Evolutionary conservation across 2,797 vertebrate genomes (phyloP), one percentile per base, ranked within the genome.

Genomic region (Poeciliopsis presidionis): DNA sequence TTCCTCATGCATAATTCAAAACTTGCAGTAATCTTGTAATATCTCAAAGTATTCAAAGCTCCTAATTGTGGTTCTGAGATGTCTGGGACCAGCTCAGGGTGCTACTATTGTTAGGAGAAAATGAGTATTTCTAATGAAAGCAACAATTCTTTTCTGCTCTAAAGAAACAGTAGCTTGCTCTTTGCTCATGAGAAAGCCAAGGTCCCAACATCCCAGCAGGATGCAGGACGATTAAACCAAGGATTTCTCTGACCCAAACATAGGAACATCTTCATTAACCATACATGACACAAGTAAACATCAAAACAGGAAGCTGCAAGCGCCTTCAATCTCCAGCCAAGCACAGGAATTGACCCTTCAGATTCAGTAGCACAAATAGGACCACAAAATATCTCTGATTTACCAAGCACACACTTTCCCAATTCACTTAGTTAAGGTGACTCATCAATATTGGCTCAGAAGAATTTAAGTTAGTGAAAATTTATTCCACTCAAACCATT

Each of bases 341-440:
- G 81, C 53, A 83, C 16, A 76, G 79, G 77, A 72, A 84, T 45
- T 53, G 57, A 80, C 43, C 83, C 72, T 77, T 61, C 77, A 87
- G 86, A 78, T 71, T 83, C 82, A 74, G 73, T 57, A 70, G 41
- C 65, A 78, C 74, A 87, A 86, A 86, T 55, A 80, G 79, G 73
- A 77, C 55, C 11, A 1, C 43, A 41, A 39, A 28, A 74, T 55
- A 73, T 81, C 73, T 85, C 78, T 28, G 59, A 80, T 80, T 70
- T 65, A 81, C 75, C n/a, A 49, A 78, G 70, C 81, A 71, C 36
- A 25, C n/a, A 28, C 73, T 39, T 78, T 81, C 20, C 65, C 14
- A 20, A 55, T 41, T 46, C 55, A 51, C 2, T 69, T 33, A 53
- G n/a, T 59, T 4, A 73, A 61, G 28, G 61, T 28, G 61, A 76